Evolutionary conservation across 1,140 invertebrate species (phyloP).

Genomic region (Drosophila saltans): DNA sequence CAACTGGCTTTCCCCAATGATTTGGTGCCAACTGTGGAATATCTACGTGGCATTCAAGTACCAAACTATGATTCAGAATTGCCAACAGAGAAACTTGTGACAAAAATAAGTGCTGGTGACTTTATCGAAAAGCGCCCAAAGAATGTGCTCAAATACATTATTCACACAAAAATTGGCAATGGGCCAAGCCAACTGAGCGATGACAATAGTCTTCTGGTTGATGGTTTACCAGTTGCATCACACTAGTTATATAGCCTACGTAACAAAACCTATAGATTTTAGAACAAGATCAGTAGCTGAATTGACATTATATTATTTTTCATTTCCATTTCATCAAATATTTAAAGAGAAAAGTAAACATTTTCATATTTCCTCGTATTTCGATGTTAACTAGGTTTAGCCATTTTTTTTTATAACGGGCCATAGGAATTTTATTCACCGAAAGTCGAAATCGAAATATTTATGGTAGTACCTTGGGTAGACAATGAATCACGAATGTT

Average conservation of each 20-base stretch:
- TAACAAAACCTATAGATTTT: neutral
- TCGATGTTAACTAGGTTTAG: neutral
- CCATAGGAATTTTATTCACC: no score
- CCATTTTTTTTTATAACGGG: neutral
- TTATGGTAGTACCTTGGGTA: slow-evolving; percentile 9
- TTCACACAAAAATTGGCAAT: slow-evolving; percentile 90
- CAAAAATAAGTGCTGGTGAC: slow-evolving; percentile 17
- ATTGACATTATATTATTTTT: neutral
- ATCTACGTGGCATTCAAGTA: slow-evolving; percentile 85
- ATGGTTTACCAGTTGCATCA: slow-evolving; percentile 82
- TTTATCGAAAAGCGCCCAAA: slow-evolving; percentile 59
- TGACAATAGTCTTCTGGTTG: slow-evolving; percentile 85
- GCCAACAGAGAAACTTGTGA: neutral
- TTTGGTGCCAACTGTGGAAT: slow-evolving; percentile 83
- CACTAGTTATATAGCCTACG: neutral
- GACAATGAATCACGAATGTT: slow-evolving; percentile 1
- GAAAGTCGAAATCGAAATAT: neutral
- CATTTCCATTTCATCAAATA: neutral
- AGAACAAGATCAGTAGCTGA: neutral
- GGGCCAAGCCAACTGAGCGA: slow-evolving; percentile 85
- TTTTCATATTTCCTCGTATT: neutral
- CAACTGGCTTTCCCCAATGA: slow-evolving; percentile 89
- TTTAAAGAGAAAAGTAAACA: neutral
- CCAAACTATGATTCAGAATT: slow-evolving; percentile 8
- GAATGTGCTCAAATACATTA: slow-evolving; percentile 91